A percentile compares a stretch with the other conserved stretches of the same genome.
These are phyloP conservation scores for Misgurnus anguillicaudatus DNA, from an alignment of 2,113 vertebrate genomes.

Conservation along the genomic window DNA sequence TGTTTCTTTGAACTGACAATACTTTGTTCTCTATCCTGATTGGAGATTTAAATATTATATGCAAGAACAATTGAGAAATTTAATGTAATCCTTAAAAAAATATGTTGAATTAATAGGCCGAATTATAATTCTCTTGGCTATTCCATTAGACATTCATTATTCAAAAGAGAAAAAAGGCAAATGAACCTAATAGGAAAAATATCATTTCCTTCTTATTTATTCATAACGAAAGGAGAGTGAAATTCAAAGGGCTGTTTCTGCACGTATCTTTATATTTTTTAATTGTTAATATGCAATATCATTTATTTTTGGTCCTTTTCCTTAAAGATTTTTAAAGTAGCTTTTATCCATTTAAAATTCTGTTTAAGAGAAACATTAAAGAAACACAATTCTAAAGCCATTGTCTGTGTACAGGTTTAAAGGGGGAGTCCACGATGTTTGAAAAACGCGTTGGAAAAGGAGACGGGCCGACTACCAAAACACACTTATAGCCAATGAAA, in stretches of 20 bases:
- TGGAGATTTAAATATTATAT: slow-evolving; percentile 55
- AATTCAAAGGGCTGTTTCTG: slow-evolving; percentile 12
- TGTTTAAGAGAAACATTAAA: neutral
- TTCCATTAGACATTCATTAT: slow-evolving; percentile 57
- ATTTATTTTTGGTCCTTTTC: neutral
- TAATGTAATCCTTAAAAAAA: slow-evolving; percentile 52
- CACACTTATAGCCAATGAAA: too few species aligned
- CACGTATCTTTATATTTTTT: slow-evolving; percentile 22
- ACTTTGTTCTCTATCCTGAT: slow-evolving; percentile 54
- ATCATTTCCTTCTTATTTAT: slow-evolving; percentile 57
- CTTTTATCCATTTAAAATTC: neutral
- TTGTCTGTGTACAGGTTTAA: too few species aligned
- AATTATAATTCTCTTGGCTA: slow-evolving; percentile 55
- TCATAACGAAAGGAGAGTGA: slow-evolving; percentile 40
- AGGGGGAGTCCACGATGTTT: too few species aligned
- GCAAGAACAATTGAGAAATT: slow-evolving; percentile 57
- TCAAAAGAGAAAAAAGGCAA: slow-evolving; percentile 52
- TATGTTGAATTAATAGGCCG: slow-evolving; percentile 57
- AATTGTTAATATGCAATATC: slow-evolving; percentile 7
- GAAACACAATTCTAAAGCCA: neutral
- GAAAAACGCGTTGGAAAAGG: too few species aligned
- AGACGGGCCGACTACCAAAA: too few species aligned
- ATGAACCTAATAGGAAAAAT: slow-evolving; percentile 54
- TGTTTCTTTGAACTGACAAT: slow-evolving; percentile 46
- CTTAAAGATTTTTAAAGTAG: neutral